A percentile compares a stretch with the other conserved stretches of the same genome.
Conservation (phyloP, 2,113 vertebrate species). For the Passer domesticus region DNA sequence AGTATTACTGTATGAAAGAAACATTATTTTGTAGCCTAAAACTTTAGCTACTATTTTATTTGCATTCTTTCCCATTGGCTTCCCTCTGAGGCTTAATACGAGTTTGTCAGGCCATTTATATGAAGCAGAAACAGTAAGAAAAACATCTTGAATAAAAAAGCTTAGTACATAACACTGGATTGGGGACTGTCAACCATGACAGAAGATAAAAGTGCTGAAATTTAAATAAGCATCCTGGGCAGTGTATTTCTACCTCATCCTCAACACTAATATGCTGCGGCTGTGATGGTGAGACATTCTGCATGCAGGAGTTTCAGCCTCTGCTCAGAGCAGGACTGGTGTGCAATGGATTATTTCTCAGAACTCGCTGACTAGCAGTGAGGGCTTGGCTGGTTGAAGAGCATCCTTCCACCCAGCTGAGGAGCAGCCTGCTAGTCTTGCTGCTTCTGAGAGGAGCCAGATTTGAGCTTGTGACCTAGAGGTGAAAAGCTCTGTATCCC, state of each 20-base stretch:
- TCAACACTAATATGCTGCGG: not conserved
- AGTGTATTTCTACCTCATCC: not conserved
- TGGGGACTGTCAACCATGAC: not conserved
- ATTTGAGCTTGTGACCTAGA: not conserved
- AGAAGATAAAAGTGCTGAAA: not conserved
- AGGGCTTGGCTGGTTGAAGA: not conserved
- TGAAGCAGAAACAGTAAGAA: slow-evolving; percentile 22
- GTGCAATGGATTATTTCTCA: not conserved
- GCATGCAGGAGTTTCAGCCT: not conserved
- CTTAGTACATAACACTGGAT: not conserved
- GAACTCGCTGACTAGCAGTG: not conserved
- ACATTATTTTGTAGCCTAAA: not conserved
- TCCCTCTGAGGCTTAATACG: not conserved
- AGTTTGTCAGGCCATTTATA: slow-evolving; percentile 16
- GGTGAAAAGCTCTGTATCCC: slow-evolving; percentile 28
- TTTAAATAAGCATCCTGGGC: slow-evolving; percentile 21
- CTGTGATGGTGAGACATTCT: not conserved
- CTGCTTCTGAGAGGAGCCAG: not conserved
- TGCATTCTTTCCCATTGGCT: not conserved
- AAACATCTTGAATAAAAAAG: slow-evolving; percentile 6
- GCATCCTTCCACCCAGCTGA: not conserved
- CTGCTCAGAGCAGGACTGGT: not conserved
- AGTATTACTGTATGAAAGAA: not conserved
- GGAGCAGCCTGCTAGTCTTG: not conserved
- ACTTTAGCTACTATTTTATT: slow-evolving; percentile 8